Percentiles rank a stretch among this genome's conserved stretches.
These are phyloP conservation scores for Magallana nippona DNA, from an alignment of 2,888 invertebrate genomes.

Conservation along the genomic window DNA sequence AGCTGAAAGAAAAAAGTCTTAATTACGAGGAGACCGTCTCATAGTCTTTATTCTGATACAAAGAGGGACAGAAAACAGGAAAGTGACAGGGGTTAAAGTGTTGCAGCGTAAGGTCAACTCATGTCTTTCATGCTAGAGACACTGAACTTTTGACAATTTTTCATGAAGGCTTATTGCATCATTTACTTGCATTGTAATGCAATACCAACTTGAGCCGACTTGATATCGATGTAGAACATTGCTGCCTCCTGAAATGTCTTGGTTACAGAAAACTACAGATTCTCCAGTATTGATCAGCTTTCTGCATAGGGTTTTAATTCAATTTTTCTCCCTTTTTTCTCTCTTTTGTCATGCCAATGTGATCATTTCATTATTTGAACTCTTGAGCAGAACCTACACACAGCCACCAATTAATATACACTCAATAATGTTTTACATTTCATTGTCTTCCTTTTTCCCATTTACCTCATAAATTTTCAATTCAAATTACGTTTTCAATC, in stretches of 20 bases:
- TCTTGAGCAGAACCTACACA: background rate
- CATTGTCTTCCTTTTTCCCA: slow-evolving; percentile 6
- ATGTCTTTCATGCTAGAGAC: background rate
- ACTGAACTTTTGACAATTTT: background rate
- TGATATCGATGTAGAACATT: background rate
- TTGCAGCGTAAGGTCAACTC: background rate
- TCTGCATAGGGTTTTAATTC: background rate
- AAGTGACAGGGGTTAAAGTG: too few species aligned
- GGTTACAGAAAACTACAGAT: background rate
- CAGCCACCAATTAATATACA: background rate
- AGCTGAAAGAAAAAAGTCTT: background rate
- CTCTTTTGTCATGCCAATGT: too few species aligned
- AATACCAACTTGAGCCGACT: background rate
- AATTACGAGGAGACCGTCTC: too few species aligned
- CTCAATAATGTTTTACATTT: slow-evolving; percentile 2
- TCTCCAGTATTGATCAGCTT: background rate
- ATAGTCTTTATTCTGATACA: too few species aligned
- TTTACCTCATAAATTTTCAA: slow-evolving; percentile 26
- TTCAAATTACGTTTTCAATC: slow-evolving; percentile 33
- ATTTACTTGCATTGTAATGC: background rate
- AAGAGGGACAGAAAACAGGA: too few species aligned
- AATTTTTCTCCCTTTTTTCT: background rate
- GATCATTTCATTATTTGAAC: background rate
- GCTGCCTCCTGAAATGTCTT: background rate
- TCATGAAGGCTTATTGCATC: background rate